These are phyloP conservation scores for Psilopogon haemacephalus DNA, from an alignment of 2,113 vertebrate genomes.

Conservation along the genomic window DNA sequence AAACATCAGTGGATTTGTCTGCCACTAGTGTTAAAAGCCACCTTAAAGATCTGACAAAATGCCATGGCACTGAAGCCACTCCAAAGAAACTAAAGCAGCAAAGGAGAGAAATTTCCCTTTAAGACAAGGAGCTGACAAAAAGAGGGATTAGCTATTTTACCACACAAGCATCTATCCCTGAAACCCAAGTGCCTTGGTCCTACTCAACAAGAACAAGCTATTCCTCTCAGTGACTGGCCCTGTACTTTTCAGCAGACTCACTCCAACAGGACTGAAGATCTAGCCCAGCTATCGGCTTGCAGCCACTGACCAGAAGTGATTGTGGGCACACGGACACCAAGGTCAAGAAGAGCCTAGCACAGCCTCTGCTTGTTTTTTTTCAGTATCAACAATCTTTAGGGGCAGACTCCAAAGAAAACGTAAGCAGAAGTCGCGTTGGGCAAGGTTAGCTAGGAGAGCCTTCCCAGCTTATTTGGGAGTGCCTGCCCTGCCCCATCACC, in stretches of 20 bases:
- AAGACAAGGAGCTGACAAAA: not conserved
- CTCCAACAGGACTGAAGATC: not conserved
- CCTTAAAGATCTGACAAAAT: not conserved
- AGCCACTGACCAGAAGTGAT: not conserved
- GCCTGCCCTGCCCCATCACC: not conserved
- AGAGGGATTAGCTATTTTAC: not conserved
- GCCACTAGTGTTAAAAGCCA: not conserved
- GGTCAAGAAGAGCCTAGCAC: not conserved
- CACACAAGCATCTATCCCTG: not conserved
- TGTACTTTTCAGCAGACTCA: not conserved
- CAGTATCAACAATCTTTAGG: not conserved
- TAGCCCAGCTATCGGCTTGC: not conserved
- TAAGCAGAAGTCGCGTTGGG: not conserved
- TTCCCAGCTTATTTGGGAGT: not conserved
- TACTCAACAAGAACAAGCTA: not conserved
- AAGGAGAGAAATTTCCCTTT: not conserved
- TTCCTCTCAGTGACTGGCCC: not conserved
- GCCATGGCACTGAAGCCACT: not conserved
- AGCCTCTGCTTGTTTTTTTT: not conserved
- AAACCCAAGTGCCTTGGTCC: not conserved
- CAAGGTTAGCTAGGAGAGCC: not conserved
- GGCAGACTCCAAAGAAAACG: not conserved
- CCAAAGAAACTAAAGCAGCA: not conserved
- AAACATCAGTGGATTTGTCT: not conserved
- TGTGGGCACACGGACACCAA: rapidly evolving